Conservation (phyloP, 2,113 vertebrate genomes). For the Barnardius zonarius region DNA sequence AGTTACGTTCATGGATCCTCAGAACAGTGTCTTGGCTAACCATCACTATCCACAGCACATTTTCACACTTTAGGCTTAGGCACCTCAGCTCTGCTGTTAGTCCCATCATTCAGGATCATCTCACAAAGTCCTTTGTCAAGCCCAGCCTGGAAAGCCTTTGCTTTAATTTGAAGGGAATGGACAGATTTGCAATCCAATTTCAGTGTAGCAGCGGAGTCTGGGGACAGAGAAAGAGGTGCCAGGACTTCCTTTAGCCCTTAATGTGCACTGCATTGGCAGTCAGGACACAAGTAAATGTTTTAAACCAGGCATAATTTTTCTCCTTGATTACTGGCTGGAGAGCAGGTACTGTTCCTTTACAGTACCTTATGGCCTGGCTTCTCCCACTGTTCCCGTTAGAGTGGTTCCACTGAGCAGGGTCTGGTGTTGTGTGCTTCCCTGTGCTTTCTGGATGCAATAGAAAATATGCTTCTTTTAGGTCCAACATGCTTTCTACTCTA, state of each 20-base stretch:
- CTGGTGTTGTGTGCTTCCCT: not conserved
- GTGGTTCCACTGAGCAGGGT: not conserved
- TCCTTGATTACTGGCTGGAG: not conserved
- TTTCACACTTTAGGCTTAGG: not conserved
- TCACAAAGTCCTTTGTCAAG: not conserved
- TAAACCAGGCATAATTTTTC: not conserved
- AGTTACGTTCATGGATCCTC: no score
- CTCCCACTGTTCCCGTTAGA: not conserved
- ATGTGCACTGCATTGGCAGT: not conserved
- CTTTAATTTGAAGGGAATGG: not conserved
- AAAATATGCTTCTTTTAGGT: not conserved
- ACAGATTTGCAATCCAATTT: not conserved
- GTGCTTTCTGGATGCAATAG: not conserved
- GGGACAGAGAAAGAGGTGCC: not conserved
- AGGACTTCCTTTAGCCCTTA: not conserved
- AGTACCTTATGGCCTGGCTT: not conserved
- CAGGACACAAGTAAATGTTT: not conserved
- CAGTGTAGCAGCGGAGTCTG: not conserved
- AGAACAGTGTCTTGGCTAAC: not conserved
- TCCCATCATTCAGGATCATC: not conserved
- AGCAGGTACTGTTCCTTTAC: not conserved
- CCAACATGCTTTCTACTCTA: not conserved
- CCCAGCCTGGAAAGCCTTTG: not conserved
- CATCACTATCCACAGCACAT: not conserved
- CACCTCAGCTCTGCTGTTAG: not conserved